phyloP scores from a whole-genome alignment of 2,888 invertebrate species.

The Sesia apiformis region DNA sequence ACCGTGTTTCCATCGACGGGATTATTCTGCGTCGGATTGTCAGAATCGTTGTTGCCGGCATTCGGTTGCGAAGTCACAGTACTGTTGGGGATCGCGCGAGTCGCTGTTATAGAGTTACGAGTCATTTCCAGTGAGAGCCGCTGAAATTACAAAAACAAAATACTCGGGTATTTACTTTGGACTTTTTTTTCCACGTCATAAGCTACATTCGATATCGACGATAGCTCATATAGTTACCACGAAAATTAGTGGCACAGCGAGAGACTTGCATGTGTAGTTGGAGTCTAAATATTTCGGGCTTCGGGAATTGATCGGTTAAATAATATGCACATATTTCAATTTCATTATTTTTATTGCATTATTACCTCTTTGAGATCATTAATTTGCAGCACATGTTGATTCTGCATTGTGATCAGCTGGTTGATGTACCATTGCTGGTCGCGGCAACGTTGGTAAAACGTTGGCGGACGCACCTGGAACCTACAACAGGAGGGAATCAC shows the following conservation, averaged over 20 bases:
- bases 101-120: slow-evolving; percentile 74
- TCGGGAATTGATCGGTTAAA: too few relatives aligned
- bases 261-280: too few relatives aligned
- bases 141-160: slow-evolving; percentile 33
- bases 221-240: too few relatives aligned
- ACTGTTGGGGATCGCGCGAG: slow-evolving; percentile 31
- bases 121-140: slow-evolving; percentile 80
- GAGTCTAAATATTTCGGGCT: too few relatives aligned
- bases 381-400: slow-evolving; percentile 86
- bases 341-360: background rate
- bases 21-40: slow-evolving; percentile 51
- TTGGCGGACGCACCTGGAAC: slow-evolving; percentile 94
- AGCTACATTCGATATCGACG: too few relatives aligned
- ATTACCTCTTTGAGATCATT: slow-evolving; percentile 87
- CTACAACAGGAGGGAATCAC: slow-evolving; percentile 36
- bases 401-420: slow-evolving; percentile 86
- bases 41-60: slow-evolving; percentile 9
- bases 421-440: slow-evolving; percentile 95
- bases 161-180: background rate
- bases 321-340: too few relatives aligned
- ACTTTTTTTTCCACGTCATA: too few relatives aligned
- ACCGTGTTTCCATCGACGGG: slow-evolving; percentile 50
- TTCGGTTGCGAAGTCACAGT: slow-evolving; percentile 16
- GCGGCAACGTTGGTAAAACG: slow-evolving; percentile 93
- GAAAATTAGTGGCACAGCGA: too few relatives aligned